Percentiles rank a stretch among this genome's conserved stretches.
phyloP scores from a whole-genome alignment of 2,113 vertebrate genomes.

The Odontesthes bonariensis region DNA sequence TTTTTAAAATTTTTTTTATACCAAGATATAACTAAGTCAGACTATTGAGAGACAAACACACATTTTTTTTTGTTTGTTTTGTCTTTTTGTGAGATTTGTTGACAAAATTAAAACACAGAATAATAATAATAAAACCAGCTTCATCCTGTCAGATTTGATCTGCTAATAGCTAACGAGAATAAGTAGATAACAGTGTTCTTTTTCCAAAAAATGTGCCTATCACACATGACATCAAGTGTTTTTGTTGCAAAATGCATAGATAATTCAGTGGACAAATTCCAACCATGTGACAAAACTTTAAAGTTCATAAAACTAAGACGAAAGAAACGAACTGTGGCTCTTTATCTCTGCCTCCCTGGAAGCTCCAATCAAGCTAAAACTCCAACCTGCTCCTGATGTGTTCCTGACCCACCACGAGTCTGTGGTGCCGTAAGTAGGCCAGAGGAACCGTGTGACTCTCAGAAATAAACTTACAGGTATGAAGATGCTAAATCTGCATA shows the following conservation, averaged over 20 bases:
- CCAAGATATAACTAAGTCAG: slow-evolving; percentile 25
- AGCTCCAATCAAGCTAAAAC: slow-evolving; percentile 60
- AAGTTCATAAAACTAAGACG: background rate
- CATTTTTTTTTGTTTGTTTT: slow-evolving; percentile 22
- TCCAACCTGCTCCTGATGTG: slow-evolving; percentile 57
- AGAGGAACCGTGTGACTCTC: slow-evolving; percentile 59
- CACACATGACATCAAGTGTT: slow-evolving; percentile 74
- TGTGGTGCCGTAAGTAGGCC: slow-evolving; percentile 53
- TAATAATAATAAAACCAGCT: slow-evolving; percentile 14
- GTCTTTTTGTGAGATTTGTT: slow-evolving; percentile 41
- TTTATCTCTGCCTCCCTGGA: slow-evolving; percentile 58
- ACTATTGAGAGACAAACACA: slow-evolving; percentile 3
- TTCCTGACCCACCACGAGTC: slow-evolving; percentile 53
- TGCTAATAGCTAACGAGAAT: slow-evolving; percentile 44
- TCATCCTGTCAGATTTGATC: slow-evolving; percentile 28
- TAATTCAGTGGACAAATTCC: slow-evolving; percentile 63
- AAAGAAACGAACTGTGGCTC: slow-evolving; percentile 43
- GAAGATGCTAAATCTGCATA: slow-evolving; percentile 69
- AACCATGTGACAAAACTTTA: slow-evolving; percentile 37
- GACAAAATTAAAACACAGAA: slow-evolving; percentile 29
- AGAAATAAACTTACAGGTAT: slow-evolving; percentile 65
- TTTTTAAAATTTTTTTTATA: background rate
- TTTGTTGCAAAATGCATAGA: slow-evolving; percentile 75
- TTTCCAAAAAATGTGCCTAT: slow-evolving; percentile 50
- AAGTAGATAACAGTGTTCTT: slow-evolving; percentile 56